Conservation (phyloP, 2,113 vertebrate genomes). For the Cavia aperea region DNA sequence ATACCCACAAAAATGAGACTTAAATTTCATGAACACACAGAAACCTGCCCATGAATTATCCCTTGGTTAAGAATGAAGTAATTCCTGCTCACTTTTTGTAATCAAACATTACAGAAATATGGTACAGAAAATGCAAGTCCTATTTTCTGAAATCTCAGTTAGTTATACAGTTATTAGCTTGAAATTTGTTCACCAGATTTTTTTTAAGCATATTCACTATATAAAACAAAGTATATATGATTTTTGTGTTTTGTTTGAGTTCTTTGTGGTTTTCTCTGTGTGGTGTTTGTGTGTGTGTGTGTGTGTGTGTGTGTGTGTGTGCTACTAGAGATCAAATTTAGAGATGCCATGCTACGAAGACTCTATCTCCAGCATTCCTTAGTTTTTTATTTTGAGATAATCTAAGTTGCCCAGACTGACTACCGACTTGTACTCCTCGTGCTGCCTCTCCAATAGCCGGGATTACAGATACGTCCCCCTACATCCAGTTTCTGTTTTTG, state of each 20-base stretch:
- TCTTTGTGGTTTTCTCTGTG: background rate
- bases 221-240: background rate
- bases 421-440: background rate
- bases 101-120: background rate
- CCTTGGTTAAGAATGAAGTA: background rate
- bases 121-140: background rate
- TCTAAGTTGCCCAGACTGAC: background rate
- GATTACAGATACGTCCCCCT: background rate
- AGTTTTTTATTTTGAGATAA: background rate
- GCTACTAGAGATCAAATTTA: background rate
- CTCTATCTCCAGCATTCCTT: background rate
- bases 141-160: background rate
- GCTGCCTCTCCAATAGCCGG: background rate
- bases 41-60: background rate
- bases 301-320: background rate
- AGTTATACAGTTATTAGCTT: background rate
- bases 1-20: background rate
- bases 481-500: background rate
- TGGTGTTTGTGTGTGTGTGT: background rate
- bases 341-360: background rate
- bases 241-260: background rate
- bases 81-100: background rate
- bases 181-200: background rate
- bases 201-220: background rate
- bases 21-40: background rate